Evolutionary conservation across 1,140 invertebrate species (phyloP), one percentile per base, ranked within the genome.

Genomic region (Charaxes varanes): DNA sequence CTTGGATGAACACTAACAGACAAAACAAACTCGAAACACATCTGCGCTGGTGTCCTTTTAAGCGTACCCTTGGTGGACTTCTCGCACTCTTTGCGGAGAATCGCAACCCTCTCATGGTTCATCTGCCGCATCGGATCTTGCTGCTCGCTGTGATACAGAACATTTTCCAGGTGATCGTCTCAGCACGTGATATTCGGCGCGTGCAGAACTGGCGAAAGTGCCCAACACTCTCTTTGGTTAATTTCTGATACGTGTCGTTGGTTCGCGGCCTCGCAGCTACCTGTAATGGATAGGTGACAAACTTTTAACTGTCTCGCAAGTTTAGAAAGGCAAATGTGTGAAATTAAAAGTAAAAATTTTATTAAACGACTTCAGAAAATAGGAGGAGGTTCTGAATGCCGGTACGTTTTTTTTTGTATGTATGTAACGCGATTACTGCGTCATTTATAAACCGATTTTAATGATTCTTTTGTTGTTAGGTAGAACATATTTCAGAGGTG

Each of bases 191-290:
- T 49, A 46, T 53, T 43, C 22, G 35, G 41, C 50, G 49, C 57
- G 73, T 66, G 68, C 51, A 41, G 28, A 62, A 62, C 55, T 31
- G 54, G 72, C 49, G 78, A 82, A 82, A 82, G 73, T 82, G 54
- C 61, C 57, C n/a, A 69, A 68, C 58, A 70, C 50, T 44, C 49
- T 37, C 46, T 42, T 41, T 42, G 41, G 47, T 74, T 66, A 57
- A 67, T 67, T 52, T 58, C 41, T 52, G 60, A 42, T 62, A 64
- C 71, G 70, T 73, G 64, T 51, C 48, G 55, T 49, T 59, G 48
- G 41, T 61, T 77, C 54, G 45, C 70, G 46, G 36, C 23, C 62
- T 77, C 54, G 45, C 70, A 44, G 36, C 23, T 36, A 69, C 58
- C 77, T 81, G 77, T 42, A 71, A 66, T 28, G 64, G 46, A 71